phyloP scores from a whole-genome alignment of 2,113 vertebrate genomes.

The Perccottus glenii region DNA sequence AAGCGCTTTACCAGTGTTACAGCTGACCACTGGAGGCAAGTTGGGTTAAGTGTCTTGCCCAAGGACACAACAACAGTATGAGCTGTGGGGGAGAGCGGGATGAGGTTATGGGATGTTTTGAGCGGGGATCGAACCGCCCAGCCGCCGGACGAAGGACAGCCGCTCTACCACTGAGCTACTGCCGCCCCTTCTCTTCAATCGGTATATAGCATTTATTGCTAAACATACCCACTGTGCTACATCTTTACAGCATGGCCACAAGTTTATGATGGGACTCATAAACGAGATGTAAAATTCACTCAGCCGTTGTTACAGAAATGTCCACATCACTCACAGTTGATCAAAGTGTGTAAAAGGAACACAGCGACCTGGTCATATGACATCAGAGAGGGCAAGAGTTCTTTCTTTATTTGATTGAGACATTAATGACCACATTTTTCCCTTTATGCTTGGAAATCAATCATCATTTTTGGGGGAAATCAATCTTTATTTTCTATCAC shows the following conservation, averaged over 20 bases:
- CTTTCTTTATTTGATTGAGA: constrained; percentile 43
- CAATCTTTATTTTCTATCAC: constrained; percentile 48
- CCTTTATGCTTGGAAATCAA: constrained; percentile 62
- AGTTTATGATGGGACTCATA: constrained; percentile 17
- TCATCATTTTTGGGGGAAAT: constrained; percentile 49
- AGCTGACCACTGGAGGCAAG: too few species aligned
- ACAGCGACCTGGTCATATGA: constrained; percentile 46
- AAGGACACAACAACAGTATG: too few species aligned
- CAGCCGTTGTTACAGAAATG: constrained; percentile 21
- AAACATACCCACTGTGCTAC: not conserved
- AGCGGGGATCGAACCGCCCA: too few species aligned
- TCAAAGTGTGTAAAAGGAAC: constrained; percentile 45
- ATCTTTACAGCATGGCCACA: not conserved
- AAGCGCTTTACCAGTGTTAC: too few species aligned
- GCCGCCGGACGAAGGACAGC: too few species aligned
- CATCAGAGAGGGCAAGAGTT: constrained; percentile 15
- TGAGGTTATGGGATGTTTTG: too few species aligned
- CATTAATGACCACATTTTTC: constrained; percentile 58
- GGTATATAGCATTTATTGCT: too few species aligned
- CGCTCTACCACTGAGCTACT: too few species aligned
- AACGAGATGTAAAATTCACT: constrained; percentile 39
- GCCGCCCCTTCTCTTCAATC: too few species aligned
- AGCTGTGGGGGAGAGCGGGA: too few species aligned
- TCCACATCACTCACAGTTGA: constrained; percentile 39
- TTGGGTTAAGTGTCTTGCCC: too few species aligned